Evolutionary conservation across 1,140 invertebrate genomes (phyloP), one percentile per base, ranked within the genome.

Genomic region (Polypedilum pembai): DNA sequence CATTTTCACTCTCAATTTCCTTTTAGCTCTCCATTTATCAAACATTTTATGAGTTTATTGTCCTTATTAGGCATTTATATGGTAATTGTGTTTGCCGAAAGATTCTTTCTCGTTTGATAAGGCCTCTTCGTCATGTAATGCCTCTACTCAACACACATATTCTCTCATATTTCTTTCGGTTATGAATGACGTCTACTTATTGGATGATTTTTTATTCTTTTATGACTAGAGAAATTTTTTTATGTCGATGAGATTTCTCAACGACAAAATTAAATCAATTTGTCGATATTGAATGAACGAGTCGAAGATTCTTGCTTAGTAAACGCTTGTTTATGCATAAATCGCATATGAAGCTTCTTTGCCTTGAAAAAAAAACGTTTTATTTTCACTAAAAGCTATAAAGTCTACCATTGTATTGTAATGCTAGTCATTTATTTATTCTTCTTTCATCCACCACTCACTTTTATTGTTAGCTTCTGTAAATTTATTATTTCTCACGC

Each of bases 241-340:
- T 33, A 33, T 33, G 24, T 33, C 24, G 5, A 33, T 33, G 24
- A 33, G 24, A 33, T 33, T 33, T 56, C 0, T 15, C 12, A 56
- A 56, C n/a, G 45, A 56, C 45, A 56, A 56, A 56, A 56, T 56
- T 56, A 56, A 56, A 56, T 56, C 45, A 56, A 56, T 56, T 56
- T 56, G 45, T 56, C 45, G 45, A 15, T 12, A 56, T 56, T 15
- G 45, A 56, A 33, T 33, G 24, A 33, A 33, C 5, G 24, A 33
- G 24, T 33, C 24, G 45, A 56, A 12, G 12, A 4, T 56, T 56
- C 45, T 56, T 56, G 12, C n/a, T 56, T 56, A n/a, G 45, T 56
- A 33, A 33, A 33, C 5, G 45, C 45, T 56, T 56, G 8, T 56
- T 56, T 56, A 56, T 56, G 45, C 12, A 4, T 4, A 15, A 56